Conservation (phyloP, 2,797 vertebrate species). For the Schizopygopsis pylzovi region DNA sequence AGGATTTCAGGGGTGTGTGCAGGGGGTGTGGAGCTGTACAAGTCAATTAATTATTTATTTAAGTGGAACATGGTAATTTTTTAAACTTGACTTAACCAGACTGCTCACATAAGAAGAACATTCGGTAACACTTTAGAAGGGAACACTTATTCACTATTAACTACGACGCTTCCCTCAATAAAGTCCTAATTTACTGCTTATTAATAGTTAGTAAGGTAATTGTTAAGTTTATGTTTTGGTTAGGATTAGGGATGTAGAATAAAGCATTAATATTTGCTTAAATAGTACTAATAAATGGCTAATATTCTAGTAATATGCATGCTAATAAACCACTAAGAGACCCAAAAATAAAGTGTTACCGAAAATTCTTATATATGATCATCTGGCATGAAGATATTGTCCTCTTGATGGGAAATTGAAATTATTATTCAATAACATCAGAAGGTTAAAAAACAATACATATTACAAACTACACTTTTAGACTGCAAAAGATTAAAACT, state of each 20-base stretch:
- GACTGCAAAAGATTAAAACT: not conserved
- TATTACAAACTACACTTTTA: not conserved
- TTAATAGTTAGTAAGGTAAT: too few species aligned
- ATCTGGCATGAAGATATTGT: not conserved
- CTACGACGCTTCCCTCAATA: too few species aligned
- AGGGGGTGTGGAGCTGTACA: not conserved
- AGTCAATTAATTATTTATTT: not conserved
- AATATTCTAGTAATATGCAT: too few species aligned
- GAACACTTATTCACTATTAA: too few species aligned
- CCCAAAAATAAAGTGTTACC: too few species aligned
- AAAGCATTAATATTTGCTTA: too few species aligned
- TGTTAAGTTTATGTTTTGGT: too few species aligned
- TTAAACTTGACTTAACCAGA: not conserved
- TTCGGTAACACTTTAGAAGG: too few species aligned
- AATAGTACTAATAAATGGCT: too few species aligned
- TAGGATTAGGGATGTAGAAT: too few species aligned
- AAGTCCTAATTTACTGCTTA: too few species aligned
- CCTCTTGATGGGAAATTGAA: not conserved
- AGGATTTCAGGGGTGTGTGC: not conserved
- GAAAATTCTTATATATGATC: not conserved
- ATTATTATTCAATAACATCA: not conserved
- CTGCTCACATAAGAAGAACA: not conserved
- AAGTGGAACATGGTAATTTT: not conserved
- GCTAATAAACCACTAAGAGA: too few species aligned
- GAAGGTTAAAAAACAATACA: not conserved